Evolutionary conservation across 2,797 vertebrate species (phyloP).

Genomic region (Paratrypauchen microcephalus): DNA sequence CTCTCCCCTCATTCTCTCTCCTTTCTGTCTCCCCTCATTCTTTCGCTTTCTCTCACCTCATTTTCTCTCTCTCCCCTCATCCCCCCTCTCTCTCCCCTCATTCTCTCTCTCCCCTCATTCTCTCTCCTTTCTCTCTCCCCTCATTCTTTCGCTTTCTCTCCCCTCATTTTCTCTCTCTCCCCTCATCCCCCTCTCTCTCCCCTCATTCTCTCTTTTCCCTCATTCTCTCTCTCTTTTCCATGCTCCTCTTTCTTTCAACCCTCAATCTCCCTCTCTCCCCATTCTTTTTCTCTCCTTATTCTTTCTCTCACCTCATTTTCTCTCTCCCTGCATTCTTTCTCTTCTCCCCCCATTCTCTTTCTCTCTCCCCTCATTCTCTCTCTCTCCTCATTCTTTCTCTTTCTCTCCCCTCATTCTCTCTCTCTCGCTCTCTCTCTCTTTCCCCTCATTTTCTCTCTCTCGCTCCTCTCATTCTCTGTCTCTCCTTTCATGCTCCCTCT

Average conservation of each 20-base stretch:
- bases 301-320: background rate
- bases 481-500: background rate
- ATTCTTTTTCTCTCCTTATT: background rate
- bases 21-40: background rate
- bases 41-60: too few relatives aligned
- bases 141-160: too few relatives aligned
- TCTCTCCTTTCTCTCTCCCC: too few relatives aligned
- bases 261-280: background rate
- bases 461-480: background rate
- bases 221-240: too few relatives aligned
- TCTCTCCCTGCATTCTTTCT: conserved; percentile 15
- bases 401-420: too few relatives aligned
- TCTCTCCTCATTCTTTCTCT: background rate
- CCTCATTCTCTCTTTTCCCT: too few relatives aligned
- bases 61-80: background rate
- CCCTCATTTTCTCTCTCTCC: background rate
- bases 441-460: background rate
- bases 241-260: too few relatives aligned
- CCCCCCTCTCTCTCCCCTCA: background rate
- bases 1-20: too few relatives aligned
- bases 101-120: background rate
- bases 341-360: conserved; percentile 20
- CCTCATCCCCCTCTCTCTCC: background rate
- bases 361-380: too few relatives aligned
- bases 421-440: too few relatives aligned